Percentiles rank a stretch among this genome's conserved stretches.
These are phyloP conservation scores for Rhorus exstirpatorius DNA, from an alignment of 2,888 invertebrate species.

Conservation along the genomic window DNA sequence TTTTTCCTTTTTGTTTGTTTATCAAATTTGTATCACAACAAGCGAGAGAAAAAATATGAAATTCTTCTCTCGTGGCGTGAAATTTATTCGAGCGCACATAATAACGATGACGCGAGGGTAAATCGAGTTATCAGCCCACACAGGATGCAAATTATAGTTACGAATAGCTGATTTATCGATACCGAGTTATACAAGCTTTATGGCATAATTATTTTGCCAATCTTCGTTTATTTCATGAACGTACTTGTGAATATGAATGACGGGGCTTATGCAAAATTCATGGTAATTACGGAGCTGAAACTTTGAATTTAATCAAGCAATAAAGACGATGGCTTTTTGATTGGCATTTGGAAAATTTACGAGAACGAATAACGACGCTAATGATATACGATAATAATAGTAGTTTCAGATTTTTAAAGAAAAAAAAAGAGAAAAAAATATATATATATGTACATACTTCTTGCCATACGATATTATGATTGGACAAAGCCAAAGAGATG, in stretches of 20 bases:
- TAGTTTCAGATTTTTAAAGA: not conserved
- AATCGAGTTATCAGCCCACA: constrained; percentile 36
- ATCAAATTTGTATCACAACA: not conserved
- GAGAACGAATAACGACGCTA: not conserved
- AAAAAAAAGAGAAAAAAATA: not conserved
- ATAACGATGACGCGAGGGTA: constrained; percentile 8
- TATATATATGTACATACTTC: no score
- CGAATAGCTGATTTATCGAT: not conserved
- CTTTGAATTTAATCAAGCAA: constrained; percentile 19
- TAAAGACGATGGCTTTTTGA: not conserved
- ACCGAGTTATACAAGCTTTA: constrained; percentile 42
- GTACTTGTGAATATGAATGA: constrained; percentile 2
- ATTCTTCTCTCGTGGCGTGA: not conserved
- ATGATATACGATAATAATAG: not conserved
- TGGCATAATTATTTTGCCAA: constrained; percentile 42
- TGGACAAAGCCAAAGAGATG: no score
- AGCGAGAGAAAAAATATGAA: not conserved
- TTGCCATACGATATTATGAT: no score
- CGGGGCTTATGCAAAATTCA: constrained; percentile 46
- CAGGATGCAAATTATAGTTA: constrained; percentile 51
- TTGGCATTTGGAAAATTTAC: not conserved
- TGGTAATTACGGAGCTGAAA: constrained; percentile 26
- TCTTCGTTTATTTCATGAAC: constrained; percentile 17
- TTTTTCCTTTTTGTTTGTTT: no score
- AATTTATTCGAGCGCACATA: constrained; percentile 32